phyloP scores from a whole-genome alignment of 2,797 vertebrate genomes.

The Petrocephalus sullivani region DNA sequence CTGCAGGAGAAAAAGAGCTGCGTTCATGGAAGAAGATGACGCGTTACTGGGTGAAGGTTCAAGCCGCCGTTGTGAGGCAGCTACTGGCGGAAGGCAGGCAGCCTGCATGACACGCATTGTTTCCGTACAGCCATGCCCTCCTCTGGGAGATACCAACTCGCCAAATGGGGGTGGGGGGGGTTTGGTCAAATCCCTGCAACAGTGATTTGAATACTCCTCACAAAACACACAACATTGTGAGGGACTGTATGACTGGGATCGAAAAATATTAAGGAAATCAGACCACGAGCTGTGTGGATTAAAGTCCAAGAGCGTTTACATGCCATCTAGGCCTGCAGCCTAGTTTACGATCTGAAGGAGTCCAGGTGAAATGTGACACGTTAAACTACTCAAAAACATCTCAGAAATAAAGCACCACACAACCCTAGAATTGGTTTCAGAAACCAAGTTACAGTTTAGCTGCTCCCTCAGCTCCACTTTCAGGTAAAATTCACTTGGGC shows the following conservation, averaged over 20 bases:
- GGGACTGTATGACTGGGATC: not conserved
- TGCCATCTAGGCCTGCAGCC: not conserved
- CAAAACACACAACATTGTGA: not conserved
- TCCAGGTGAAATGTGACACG: not conserved
- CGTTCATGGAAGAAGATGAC: not conserved
- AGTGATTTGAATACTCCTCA: not conserved
- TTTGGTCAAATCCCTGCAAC: not conserved
- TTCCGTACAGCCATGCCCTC: not conserved
- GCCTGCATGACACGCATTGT: not conserved
- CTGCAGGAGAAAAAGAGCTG: not conserved
- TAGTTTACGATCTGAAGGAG: not conserved
- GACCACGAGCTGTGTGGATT: not conserved
- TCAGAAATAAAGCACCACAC: not conserved
- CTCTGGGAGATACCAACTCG: not conserved
- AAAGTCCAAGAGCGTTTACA: not conserved
- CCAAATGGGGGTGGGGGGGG: not conserved
- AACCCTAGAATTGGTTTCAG: not conserved
- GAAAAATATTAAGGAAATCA: not conserved
- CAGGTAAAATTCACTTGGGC: not conserved
- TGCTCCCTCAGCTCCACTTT: not conserved
- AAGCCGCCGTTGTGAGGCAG: not conserved
- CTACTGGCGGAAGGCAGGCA: not conserved
- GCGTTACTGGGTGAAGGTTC: constrained; percentile 17
- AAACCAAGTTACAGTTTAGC: not conserved
- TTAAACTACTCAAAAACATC: not conserved